These are phyloP conservation scores for Hirundo rustica DNA, from an alignment of 2,797 vertebrate species.

Conservation along the genomic window DNA sequence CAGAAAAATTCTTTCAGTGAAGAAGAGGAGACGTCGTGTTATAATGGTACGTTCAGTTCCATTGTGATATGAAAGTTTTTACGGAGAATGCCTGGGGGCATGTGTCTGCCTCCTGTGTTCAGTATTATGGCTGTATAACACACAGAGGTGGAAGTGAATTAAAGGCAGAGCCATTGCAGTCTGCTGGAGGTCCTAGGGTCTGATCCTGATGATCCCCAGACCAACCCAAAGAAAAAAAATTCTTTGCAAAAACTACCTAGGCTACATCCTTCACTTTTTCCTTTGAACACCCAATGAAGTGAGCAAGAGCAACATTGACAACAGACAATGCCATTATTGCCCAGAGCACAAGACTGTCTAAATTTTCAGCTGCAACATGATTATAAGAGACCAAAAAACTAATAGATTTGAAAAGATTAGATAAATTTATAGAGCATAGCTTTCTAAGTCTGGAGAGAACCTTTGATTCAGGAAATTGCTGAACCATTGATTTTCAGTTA, in stretches of 20 bases:
- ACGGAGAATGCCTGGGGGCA: constrained; percentile 64
- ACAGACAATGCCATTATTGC: not conserved
- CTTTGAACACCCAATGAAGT: not conserved
- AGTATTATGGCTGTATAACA: constrained; percentile 42
- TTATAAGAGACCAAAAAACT: not conserved
- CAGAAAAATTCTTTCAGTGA: not conserved
- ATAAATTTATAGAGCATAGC: not conserved
- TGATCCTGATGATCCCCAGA: not conserved
- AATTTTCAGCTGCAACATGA: not conserved
- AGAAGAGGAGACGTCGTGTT: constrained; percentile 34
- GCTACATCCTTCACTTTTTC: not conserved
- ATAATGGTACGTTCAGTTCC: constrained; percentile 28
- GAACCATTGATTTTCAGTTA: not conserved
- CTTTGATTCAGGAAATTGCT: constrained; percentile 18
- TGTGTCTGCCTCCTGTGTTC: constrained; percentile 69
- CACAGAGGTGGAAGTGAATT: constrained; percentile 40
- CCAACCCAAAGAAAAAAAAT: not conserved
- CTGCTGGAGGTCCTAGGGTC: constrained; percentile 54
- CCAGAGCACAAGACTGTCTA: not conserved
- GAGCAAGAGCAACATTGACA: not conserved
- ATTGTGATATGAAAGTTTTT: constrained; percentile 66
- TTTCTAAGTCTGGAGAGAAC: not conserved
- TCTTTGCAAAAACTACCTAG: not conserved
- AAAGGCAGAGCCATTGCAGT: constrained; percentile 60
- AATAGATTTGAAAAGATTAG: not conserved